Evolutionary conservation across 1,140 invertebrate species (phyloP), one percentile per base, ranked within the genome.

Genomic region (Sesamia nonagrioides): DNA sequence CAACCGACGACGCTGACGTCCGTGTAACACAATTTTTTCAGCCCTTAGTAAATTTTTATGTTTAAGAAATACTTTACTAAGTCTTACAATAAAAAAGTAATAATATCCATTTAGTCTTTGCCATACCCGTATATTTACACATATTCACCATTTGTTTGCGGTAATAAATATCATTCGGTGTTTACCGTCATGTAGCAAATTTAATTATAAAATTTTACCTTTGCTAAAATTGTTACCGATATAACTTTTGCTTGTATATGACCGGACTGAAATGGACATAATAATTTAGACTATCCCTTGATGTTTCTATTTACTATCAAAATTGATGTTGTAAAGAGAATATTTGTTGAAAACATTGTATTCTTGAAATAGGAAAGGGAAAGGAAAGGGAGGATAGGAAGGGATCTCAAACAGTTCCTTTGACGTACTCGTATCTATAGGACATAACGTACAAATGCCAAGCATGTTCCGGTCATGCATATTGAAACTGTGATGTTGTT

Each of bases 401-500:
- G 15, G 33, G 60, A 63, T 18, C 17, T 66, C 63, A 37, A 27
- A 7, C 63, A 40, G 60, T 61, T 37, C 35, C 60, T 37, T 61
- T n/a, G 1, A 40, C 1, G 33, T 7, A 37, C 40, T 37, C 37
- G 37, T 37, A 37, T 7, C 37, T 37, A 7, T 56, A 56, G 52
- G 52, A 48, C 17, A 3, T 63, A 33, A 45, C 54, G 74, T 74
- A 48, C 63, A 17, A 77, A 77, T 68, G 50, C 52, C 72, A 37
- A 61, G 42, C 63, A 33, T 71, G 52, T 81, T 89, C 86, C 82
- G 85, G 82, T 87, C 87, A 82, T 87, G 84, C 37, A 75, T 71
- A 54, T 75, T 75, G 73, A 75, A 89, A 90, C 91, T 92, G 92
- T 92, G 92, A 93, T 93, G 88, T 89, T 89, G 79, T 81, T 89